These are phyloP conservation scores for Amphiura filiformis DNA, from an alignment of 35 echinoderm and acorn worm species.

Conservation along the genomic window DNA sequence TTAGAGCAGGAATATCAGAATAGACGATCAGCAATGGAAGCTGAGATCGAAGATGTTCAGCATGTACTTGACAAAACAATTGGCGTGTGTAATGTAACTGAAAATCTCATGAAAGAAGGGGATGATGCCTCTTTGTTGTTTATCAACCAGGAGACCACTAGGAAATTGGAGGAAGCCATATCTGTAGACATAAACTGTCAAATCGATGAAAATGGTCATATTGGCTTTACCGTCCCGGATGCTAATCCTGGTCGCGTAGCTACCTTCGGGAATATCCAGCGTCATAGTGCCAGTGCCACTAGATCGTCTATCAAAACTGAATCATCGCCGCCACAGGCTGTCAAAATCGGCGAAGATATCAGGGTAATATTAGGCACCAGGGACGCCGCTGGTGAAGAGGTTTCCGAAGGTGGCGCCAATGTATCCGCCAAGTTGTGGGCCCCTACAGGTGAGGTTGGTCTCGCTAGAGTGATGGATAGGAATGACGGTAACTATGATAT, in stretches of 20 bases:
- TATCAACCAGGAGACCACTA: slow-evolving; percentile 71
- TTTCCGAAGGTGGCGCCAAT: slow-evolving; percentile 47
- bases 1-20: slow-evolving; percentile 55
- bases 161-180: slow-evolving; percentile 75
- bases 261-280: slow-evolving; percentile 27
- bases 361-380: slow-evolving; percentile 56
- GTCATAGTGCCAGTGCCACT: slow-evolving; percentile 32
- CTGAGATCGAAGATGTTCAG: slow-evolving; percentile 58
- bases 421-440: slow-evolving; percentile 89
- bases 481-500: slow-evolving; percentile 86
- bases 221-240: slow-evolving; percentile 51
- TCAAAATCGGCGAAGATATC: slow-evolving; percentile 62
- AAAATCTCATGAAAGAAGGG: slow-evolving; percentile 77
- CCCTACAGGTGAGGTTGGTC: slow-evolving; percentile 81
- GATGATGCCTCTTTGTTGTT: slow-evolving; percentile 79
- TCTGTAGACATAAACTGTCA: slow-evolving; percentile 30
- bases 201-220: slow-evolving; percentile 73
- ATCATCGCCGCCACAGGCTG: slow-evolving; percentile 20
- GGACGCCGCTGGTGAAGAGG: slow-evolving; percentile 37
- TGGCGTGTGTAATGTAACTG: slow-evolving; percentile 84
- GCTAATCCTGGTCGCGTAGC: slow-evolving; percentile 23
- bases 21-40: slow-evolving; percentile 58
- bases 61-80: slow-evolving; percentile 75
- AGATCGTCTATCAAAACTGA: slow-evolving; percentile 23
- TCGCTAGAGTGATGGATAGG: slow-evolving; percentile 73